A percentile compares a stretch with the other conserved stretches of the same genome.
Conservation (phyloP, 2,797 vertebrate genomes). For the Neostethus bicornis region DNA sequence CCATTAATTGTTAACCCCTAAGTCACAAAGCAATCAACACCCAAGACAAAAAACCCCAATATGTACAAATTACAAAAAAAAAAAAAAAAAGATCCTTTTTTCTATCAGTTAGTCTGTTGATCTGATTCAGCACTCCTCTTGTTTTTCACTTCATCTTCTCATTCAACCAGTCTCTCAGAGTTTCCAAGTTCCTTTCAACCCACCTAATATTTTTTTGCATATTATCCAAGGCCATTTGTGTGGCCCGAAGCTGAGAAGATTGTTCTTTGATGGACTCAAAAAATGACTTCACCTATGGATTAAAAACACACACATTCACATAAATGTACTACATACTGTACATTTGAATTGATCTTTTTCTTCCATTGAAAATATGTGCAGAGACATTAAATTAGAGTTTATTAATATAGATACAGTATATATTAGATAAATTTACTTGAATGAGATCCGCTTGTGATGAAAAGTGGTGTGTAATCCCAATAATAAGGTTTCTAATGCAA, state of each 20-base stretch:
- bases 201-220: constrained; percentile 80
- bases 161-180: constrained; percentile 73
- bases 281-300: constrained; percentile 78
- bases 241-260: constrained; percentile 74
- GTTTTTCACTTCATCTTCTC: constrained; percentile 43
- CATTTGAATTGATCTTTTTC: neutral
- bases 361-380: neutral
- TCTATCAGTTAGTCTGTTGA: too few species aligned
- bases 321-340: neutral
- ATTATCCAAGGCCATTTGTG: constrained; percentile 76
- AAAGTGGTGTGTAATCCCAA: constrained; percentile 78
- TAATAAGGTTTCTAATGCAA: constrained; percentile 74
- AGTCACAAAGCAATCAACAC: neutral
- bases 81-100: too few species aligned
- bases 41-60: too few species aligned
- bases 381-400: neutral
- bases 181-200: constrained; percentile 77
- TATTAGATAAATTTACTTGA: constrained; percentile 73
- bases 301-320: constrained; percentile 27
- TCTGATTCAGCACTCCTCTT: neutral
- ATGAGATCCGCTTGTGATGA: constrained; percentile 78
- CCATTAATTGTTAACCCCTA: constrained; percentile 14
- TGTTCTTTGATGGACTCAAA: constrained; percentile 81
- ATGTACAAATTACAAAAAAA: too few species aligned
- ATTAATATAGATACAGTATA: too few species aligned